Evolutionary conservation across 2,797 vertebrate species (phyloP).

Genomic region (Sebastes nivosus): DNA sequence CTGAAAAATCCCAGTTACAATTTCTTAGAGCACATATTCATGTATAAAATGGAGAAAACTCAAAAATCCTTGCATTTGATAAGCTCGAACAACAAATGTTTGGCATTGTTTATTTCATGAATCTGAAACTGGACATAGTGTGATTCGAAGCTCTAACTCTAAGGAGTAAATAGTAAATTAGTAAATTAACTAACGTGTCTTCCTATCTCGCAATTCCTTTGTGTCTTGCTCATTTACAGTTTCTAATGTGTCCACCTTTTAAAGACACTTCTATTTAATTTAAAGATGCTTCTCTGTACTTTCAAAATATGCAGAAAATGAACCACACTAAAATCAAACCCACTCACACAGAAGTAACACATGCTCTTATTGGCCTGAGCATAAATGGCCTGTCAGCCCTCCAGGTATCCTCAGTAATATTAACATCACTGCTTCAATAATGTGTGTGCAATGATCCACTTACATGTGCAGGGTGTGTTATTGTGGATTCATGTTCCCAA

Average conservation of each 20-base stretch:
- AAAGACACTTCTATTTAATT: background rate
- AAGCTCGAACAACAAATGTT: background rate
- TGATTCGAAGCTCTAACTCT: too few relatives aligned
- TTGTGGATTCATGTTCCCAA: too few relatives aligned
- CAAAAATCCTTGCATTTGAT: background rate
- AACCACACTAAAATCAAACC: background rate
- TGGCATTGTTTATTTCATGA: fast-evolving
- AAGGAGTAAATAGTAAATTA: too few relatives aligned
- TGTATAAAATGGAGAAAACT: background rate
- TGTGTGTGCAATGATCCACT: too few relatives aligned
- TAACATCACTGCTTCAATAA: too few relatives aligned
- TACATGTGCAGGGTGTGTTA: too few relatives aligned
- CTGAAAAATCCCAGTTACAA: background rate
- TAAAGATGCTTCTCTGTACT: background rate
- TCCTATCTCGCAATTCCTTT: background rate
- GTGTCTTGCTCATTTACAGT: background rate
- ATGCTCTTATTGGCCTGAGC: background rate
- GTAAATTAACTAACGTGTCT: background rate
- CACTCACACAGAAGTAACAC: background rate
- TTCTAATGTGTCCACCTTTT: background rate
- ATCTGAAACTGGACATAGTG: too few relatives aligned
- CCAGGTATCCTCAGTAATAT: background rate
- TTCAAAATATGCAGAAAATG: background rate
- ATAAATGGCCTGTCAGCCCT: background rate
- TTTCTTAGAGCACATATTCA: background rate